Percentiles rank a stretch among this genome's conserved stretches.
Evolutionary conservation across 2,113 vertebrate species (phyloP).

Genomic region (Philantomba maxwellii): DNA sequence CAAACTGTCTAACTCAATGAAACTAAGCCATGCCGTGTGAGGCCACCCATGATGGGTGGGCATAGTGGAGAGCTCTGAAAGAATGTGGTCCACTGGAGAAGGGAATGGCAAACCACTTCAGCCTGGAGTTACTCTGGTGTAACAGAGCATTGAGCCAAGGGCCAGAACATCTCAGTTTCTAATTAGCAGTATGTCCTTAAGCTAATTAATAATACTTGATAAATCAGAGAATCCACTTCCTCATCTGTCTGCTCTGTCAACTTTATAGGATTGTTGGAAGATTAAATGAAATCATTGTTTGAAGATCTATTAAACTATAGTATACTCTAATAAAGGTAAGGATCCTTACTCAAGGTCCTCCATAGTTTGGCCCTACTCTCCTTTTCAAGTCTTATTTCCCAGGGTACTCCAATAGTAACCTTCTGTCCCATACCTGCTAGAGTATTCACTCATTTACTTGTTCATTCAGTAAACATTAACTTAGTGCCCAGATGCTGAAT

Average conservation of each 20-base stretch:
- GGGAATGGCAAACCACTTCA: not conserved
- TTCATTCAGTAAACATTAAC: not conserved
- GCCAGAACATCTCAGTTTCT: not conserved
- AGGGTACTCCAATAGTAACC: not conserved
- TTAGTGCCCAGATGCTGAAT: not conserved
- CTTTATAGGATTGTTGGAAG: not conserved
- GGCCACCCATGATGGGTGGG: too few species aligned
- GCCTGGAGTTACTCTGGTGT: not conserved
- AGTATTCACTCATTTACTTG: not conserved
- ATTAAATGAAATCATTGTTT: constrained; percentile 12
- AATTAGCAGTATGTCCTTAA: not conserved
- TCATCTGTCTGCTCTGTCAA: not conserved
- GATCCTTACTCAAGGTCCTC: not conserved
- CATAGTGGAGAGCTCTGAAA: too few species aligned
- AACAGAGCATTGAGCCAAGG: not conserved
- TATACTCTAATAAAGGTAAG: not conserved
- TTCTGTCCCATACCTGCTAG: not conserved
- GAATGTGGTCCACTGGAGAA: too few species aligned
- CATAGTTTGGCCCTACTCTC: not conserved
- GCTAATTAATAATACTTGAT: not conserved
- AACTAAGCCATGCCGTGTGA: too few species aligned
- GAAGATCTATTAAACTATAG: not conserved
- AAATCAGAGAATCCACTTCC: not conserved
- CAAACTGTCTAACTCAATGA: too few species aligned
- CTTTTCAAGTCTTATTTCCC: not conserved